Conservation (phyloP, 2,888 invertebrate genomes). For the Cephus pygmeus region DNA sequence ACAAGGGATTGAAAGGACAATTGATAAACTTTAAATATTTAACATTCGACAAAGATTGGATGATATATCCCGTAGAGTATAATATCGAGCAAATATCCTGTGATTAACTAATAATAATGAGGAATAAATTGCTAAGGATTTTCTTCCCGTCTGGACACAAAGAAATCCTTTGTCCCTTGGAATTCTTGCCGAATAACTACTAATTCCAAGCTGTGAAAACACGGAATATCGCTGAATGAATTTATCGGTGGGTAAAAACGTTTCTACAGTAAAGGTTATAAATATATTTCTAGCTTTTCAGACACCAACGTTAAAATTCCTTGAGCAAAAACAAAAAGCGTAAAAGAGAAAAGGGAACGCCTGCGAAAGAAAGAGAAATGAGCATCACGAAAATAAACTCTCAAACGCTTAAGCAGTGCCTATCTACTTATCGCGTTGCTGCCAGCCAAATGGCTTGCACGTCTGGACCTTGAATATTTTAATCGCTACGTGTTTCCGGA, state of each 20-base stretch:
- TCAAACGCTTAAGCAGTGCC: background rate
- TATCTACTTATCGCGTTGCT: background rate
- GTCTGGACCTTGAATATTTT: background rate
- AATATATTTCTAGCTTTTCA: background rate
- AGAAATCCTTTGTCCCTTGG: constrained; percentile 44
- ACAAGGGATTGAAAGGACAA: background rate
- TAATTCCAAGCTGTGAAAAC: background rate
- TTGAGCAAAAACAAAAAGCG: constrained; percentile 3
- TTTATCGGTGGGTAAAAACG: background rate
- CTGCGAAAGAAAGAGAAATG: background rate
- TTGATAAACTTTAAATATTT: background rate
- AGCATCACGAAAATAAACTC: background rate
- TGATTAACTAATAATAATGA: background rate
- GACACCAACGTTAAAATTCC: background rate
- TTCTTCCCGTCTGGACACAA: constrained; percentile 44
- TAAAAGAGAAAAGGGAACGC: background rate
- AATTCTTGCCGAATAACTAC: background rate
- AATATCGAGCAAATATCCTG: background rate
- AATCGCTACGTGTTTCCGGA: background rate
- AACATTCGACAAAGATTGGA: background rate
- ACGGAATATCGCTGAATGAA: background rate
- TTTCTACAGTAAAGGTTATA: background rate
- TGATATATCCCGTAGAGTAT: background rate
- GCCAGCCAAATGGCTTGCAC: background rate
- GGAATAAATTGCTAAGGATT: constrained; percentile 44